Conservation (phyloP, 2,797 vertebrate genomes). For the Sebastes iracundus region DNA sequence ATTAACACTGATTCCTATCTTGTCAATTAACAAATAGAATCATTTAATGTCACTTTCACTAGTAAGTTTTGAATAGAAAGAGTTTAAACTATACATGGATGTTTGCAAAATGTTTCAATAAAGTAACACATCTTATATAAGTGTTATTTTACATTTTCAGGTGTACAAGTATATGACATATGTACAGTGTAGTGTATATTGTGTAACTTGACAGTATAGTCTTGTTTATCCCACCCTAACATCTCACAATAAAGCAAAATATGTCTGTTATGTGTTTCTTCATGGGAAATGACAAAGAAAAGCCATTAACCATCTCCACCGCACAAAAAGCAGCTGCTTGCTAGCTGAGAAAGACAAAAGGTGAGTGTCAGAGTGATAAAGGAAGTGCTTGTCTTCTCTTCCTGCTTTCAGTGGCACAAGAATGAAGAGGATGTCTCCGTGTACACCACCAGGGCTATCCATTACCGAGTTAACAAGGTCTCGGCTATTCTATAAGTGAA, state of each 20-base stretch:
- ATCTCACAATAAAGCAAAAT: conserved; percentile 50
- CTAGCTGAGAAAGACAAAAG: conserved; percentile 72
- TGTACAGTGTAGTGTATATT: background rate
- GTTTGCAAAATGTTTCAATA: background rate
- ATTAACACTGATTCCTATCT: background rate
- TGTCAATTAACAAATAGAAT: background rate
- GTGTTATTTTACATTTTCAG: background rate
- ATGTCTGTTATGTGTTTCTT: conserved; percentile 69
- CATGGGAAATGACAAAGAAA: conserved; percentile 85
- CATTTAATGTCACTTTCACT: background rate
- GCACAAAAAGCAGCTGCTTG: conserved; percentile 31
- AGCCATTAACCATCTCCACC: conserved; percentile 59
- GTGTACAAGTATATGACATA: no score
- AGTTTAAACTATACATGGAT: background rate
- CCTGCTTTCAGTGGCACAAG: conserved; percentile 79
- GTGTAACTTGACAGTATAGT: background rate
- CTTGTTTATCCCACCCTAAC: conserved; percentile 1
- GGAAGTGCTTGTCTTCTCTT: conserved; percentile 85
- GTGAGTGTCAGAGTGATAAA: conserved; percentile 71
- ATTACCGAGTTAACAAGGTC: conserved; percentile 82
- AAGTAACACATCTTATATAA: no score
- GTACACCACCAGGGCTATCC: conserved; percentile 71
- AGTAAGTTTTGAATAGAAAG: background rate
- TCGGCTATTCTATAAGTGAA: conserved; percentile 64
- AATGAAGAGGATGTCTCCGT: conserved; percentile 75